Conservation (phyloP, 2,113 vertebrate species). For the Zingel zingel region DNA sequence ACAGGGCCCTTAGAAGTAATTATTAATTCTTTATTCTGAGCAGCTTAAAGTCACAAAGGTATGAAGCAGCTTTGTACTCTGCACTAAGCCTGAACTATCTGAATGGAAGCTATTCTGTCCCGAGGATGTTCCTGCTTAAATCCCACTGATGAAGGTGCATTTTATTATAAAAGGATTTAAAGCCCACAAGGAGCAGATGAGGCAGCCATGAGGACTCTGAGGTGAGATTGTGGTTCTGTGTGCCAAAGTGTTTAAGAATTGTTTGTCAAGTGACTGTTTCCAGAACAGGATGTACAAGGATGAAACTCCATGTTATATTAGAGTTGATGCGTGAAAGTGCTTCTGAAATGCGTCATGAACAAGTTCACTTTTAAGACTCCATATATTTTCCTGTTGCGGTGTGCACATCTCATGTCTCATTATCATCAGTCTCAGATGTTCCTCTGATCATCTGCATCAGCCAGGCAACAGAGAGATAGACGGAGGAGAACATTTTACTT, state of each 20-base stretch:
- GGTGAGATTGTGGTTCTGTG: background rate
- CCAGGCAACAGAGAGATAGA: too few species aligned
- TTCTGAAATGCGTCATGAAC: too few species aligned
- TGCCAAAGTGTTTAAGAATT: background rate
- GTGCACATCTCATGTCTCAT: too few species aligned
- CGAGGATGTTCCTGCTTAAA: conserved; percentile 8
- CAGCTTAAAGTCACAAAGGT: conserved; percentile 49
- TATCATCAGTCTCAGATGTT: too few species aligned
- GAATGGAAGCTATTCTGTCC: conserved; percentile 21
- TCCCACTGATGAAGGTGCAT: conserved; percentile 15
- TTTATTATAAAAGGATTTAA: conserved; percentile 40
- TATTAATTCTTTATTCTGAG: conserved; percentile 47
- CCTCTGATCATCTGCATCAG: too few species aligned
- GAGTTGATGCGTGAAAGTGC: too few species aligned
- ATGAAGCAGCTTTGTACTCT: conserved; percentile 18
- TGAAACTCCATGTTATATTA: too few species aligned
- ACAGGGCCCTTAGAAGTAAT: conserved; percentile 45
- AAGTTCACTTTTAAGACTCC: too few species aligned
- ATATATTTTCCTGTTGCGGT: too few species aligned
- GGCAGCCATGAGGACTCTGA: background rate
- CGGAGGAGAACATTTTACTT: too few species aligned
- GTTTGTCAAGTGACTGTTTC: too few species aligned
- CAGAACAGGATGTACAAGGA: too few species aligned
- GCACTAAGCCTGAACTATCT: background rate
- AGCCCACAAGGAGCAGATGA: background rate